phyloP scores from a whole-genome alignment of 2,888 invertebrate species.

The Apamea epomidion region DNA sequence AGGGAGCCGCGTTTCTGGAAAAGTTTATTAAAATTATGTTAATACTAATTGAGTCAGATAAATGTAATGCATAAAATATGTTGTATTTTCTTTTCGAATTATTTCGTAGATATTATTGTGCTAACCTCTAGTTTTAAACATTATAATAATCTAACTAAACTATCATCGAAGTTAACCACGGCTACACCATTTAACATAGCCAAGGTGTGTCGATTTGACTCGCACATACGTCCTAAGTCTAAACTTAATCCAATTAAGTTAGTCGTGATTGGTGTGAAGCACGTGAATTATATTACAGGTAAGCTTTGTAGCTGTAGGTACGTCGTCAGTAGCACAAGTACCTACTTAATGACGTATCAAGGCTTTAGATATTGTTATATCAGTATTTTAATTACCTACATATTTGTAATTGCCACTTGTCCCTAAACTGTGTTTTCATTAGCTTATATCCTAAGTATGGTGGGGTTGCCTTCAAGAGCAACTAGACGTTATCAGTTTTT shows the following conservation, averaged over 20 bases:
- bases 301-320: not conserved
- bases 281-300: not conserved
- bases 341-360: not conserved
- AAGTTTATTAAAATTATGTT: constrained; percentile 13
- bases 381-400: constrained; percentile 17
- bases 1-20: constrained; percentile 87
- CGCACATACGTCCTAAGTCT: not conserved
- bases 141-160: not conserved
- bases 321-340: constrained; percentile 1
- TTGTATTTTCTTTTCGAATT: not conserved
- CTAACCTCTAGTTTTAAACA: not conserved
- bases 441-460: constrained; percentile 1
- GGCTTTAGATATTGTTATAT: constrained; percentile 18
- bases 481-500: not conserved
- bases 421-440: constrained; percentile 15
- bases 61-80: not conserved
- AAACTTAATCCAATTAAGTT: constrained; percentile 1
- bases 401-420: constrained; percentile 43
- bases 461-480: not conserved
- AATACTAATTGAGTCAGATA: not conserved
- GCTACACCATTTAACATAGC: not conserved
- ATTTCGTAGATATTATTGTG: not conserved
- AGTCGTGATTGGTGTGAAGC: constrained; percentile 6
- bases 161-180: not conserved
- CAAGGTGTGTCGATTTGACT: constrained; percentile 18